These are phyloP conservation scores for Antedon mediterranea DNA, from an alignment of 53 echinoderm and acorn worm genomes.

Conservation along the genomic window DNA sequence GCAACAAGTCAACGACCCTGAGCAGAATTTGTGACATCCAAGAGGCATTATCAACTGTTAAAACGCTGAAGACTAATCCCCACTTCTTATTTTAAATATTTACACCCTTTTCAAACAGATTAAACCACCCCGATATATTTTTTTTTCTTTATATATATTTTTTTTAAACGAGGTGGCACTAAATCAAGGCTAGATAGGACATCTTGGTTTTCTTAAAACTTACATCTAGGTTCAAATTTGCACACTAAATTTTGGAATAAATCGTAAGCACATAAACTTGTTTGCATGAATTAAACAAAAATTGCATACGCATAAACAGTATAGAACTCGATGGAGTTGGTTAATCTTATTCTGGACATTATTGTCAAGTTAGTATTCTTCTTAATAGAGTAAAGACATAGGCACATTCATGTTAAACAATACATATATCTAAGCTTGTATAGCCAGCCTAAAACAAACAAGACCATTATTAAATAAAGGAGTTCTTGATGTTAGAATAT, in stretches of 20 bases:
- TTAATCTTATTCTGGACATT: neutral
- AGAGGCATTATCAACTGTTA: neutral
- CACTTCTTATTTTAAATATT: neutral
- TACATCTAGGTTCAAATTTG: neutral
- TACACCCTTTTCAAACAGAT: neutral
- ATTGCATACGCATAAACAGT: neutral
- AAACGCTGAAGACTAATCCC: neutral
- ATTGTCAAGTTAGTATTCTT: neutral
- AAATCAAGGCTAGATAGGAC: neutral
- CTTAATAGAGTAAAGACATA: neutral
- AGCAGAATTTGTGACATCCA: neutral
- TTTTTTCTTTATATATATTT: neutral
- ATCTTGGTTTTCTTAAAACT: slow-evolving; percentile 1
- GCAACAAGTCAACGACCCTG: neutral
- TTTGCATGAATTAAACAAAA: neutral
- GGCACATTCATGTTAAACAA: neutral
- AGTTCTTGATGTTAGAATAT: neutral
- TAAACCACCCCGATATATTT: neutral
- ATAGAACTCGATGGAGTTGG: neutral
- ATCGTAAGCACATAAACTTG: neutral
- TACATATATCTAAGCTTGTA: neutral
- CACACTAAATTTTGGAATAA: slow-evolving; percentile 1
- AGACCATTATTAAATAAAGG: neutral
- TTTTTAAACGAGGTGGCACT: neutral
- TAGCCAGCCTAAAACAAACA: neutral